Percentiles rank a stretch among this genome's conserved stretches.
phyloP scores from a whole-genome alignment of 2,888 invertebrate genomes.

The Thyatira batis region DNA sequence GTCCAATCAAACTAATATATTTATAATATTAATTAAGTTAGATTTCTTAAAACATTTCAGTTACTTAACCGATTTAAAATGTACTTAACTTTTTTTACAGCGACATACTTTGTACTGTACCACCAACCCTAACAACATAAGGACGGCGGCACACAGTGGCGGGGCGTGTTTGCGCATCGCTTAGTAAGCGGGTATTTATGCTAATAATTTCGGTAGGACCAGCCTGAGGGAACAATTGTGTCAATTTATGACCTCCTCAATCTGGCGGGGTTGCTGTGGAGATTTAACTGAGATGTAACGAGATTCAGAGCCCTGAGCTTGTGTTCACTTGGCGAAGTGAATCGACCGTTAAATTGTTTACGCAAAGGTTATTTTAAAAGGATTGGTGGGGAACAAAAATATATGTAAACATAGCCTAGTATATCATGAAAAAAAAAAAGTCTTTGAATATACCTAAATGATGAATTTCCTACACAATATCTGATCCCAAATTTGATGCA shows the following conservation, averaged over 20 bases:
- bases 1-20: no score
- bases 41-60: no score
- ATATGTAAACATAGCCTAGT: no score
- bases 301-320: conserved; percentile 24
- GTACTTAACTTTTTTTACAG: no score
- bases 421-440: no score
- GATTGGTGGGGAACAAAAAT: no score
- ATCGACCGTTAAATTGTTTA: conserved; percentile 4
- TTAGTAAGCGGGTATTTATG: conserved; percentile 67
- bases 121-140: conserved; percentile 11
- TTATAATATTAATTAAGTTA: no score
- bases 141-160: conserved; percentile 22
- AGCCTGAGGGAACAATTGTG: conserved; percentile 54
- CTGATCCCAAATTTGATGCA: no score
- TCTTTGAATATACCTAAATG: no score
- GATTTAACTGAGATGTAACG: conserved; percentile 51
- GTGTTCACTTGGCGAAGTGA: conserved; percentile 1
- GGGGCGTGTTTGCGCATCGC: conserved; percentile 51
- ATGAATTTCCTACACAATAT: no score
- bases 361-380: background rate
- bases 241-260: conserved; percentile 62
- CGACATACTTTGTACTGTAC: background rate
- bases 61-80: no score
- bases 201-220: conserved; percentile 51
- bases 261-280: conserved; percentile 49